Conservation (phyloP, 2,888 invertebrate species). For the Clunio marinus region DNA sequence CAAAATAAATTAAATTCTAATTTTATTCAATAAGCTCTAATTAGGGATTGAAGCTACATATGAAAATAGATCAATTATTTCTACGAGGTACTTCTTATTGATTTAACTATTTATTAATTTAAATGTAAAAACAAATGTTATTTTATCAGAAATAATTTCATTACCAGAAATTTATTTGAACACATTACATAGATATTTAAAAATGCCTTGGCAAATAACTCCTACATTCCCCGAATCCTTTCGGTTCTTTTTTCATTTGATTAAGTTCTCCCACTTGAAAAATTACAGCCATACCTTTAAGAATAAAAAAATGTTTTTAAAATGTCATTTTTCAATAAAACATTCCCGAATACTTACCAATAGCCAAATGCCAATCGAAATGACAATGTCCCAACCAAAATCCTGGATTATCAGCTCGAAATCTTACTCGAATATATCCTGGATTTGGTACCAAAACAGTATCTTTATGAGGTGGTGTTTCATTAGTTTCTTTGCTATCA, state of each 20-base stretch:
- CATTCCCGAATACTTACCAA: conserved; percentile 43
- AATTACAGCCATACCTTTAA: conserved; percentile 7
- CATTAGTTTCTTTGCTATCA: neutral
- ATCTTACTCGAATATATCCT: conserved; percentile 46
- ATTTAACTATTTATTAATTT: no score
- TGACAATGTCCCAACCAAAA: conserved; percentile 47
- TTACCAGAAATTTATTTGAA: no score
- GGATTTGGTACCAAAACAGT: conserved; percentile 46
- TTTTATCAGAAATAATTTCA: no score
- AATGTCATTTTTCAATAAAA: conserved; percentile 41
- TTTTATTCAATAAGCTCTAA: no score
- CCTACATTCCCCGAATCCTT: neutral
- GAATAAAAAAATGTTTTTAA: neutral
- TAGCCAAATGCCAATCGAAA: conserved; percentile 45
- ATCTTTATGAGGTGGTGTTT: conserved; percentile 46
- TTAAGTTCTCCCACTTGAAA: conserved; percentile 11
- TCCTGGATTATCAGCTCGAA: conserved; percentile 46
- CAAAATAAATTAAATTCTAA: no score
- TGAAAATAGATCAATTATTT: no score
- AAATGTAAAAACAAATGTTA: no score
- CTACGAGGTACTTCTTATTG: no score
- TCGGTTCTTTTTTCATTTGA: conserved; percentile 12
- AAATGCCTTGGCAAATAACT: neutral
- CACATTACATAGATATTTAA: no score
- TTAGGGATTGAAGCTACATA: no score